These are phyloP conservation scores for Leiothrix lutea DNA, from an alignment of 2,113 vertebrate species.

Conservation along the genomic window DNA sequence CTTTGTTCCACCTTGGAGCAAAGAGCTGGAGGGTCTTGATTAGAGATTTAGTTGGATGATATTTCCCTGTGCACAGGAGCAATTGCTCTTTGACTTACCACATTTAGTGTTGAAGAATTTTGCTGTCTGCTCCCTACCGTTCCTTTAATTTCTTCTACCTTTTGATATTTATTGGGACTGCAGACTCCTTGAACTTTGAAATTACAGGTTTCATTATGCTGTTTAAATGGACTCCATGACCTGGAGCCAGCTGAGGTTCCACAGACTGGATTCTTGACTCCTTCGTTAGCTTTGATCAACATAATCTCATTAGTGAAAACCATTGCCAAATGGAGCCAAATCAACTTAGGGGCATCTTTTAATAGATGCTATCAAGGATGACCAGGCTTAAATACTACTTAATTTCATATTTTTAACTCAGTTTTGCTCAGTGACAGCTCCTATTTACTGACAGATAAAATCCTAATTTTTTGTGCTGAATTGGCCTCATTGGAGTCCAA, in stretches of 20 bases:
- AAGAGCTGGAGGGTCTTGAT: neutral
- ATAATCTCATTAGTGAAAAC: constrained; percentile 41
- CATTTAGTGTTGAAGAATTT: neutral
- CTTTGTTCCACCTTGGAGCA: neutral
- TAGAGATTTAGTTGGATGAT: neutral
- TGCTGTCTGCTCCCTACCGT: neutral
- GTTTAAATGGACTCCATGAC: constrained; percentile 23
- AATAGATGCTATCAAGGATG: constrained; percentile 30
- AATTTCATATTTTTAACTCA: constrained; percentile 52
- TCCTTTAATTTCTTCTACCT: neutral
- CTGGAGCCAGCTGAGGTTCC: constrained; percentile 11
- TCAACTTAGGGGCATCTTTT: constrained; percentile 30
- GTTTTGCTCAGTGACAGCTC: constrained; percentile 10
- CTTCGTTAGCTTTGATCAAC: constrained; percentile 42
- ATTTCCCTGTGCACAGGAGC: neutral
- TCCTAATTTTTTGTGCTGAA: neutral
- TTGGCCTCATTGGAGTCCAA: neutral
- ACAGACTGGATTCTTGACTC: constrained; percentile 13
- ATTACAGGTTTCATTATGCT: neutral
- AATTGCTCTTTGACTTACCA: neutral
- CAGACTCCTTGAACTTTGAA: constrained; percentile 7
- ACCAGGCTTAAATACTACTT: constrained; percentile 34
- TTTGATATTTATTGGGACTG: constrained; percentile 10
- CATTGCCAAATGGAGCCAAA: constrained; percentile 21
- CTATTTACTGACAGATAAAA: constrained; percentile 33